These are phyloP conservation scores for Antheraea assamensis DNA, from an alignment of 2,888 invertebrate genomes.

Conservation along the genomic window DNA sequence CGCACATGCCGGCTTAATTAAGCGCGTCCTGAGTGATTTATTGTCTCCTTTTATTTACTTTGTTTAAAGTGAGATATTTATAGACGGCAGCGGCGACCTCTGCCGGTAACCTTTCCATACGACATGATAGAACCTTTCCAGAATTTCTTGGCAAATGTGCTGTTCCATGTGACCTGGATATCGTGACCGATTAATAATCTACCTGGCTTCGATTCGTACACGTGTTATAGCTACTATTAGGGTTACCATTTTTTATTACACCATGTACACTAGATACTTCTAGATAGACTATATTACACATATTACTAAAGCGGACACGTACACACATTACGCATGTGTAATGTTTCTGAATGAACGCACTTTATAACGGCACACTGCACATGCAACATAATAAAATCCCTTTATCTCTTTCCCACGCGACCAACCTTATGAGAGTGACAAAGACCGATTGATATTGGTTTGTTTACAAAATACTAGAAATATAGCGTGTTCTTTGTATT, in stretches of 20 bases:
- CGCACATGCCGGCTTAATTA: conserved; percentile 38
- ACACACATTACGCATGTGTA: too few species aligned
- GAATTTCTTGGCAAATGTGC: not conserved
- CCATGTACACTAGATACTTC: too few species aligned
- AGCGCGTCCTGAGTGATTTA: conserved; percentile 45
- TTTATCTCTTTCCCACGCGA: too few species aligned
- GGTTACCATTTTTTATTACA: not conserved
- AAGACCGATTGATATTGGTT: too few species aligned
- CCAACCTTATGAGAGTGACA: too few species aligned
- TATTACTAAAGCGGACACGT: too few species aligned
- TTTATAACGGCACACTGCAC: too few species aligned
- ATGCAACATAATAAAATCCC: too few species aligned
- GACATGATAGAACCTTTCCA: conserved; percentile 1
- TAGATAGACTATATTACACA: too few species aligned
- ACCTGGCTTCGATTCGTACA: not conserved
- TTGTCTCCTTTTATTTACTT: conserved; percentile 34
- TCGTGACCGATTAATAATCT: conserved; percentile 1
- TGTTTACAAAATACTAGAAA: too few species aligned
- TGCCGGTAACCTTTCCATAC: conserved; percentile 19
- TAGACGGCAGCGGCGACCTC: conserved; percentile 33
- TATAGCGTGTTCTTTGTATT: too few species aligned
- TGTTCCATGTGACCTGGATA: not conserved
- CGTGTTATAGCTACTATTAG: not conserved
- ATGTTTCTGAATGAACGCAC: too few species aligned
- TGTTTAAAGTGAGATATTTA: conserved; percentile 51